Conservation (phyloP, 2,888 invertebrate genomes). For the Troides helena region DNA sequence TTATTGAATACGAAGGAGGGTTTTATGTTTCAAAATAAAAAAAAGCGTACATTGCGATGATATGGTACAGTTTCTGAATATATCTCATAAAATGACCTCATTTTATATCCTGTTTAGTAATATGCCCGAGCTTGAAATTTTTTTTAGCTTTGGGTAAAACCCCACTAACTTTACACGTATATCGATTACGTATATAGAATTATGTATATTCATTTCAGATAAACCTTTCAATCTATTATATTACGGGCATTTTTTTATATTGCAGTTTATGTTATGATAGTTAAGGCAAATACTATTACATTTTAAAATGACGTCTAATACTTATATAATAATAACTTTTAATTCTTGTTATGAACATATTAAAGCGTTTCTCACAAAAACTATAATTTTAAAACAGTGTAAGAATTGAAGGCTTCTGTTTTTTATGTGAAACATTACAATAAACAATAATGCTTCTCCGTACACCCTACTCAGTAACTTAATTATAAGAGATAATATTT, state of each 20-base stretch:
- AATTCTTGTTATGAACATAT: too few species aligned
- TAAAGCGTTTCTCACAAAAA: too few species aligned
- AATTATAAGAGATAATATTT: constrained; percentile 1
- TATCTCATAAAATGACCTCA: background rate
- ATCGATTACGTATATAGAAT: background rate
- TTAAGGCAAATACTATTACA: too few species aligned
- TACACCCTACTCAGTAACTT: background rate
- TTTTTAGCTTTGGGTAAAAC: background rate
- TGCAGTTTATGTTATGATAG: too few species aligned
- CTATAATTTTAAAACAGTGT: too few species aligned
- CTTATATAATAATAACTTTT: too few species aligned
- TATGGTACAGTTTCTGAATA: background rate
- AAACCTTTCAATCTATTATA: too few species aligned
- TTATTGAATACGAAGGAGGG: background rate
- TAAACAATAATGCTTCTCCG: background rate
- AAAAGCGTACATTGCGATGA: background rate
- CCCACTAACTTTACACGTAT: background rate
- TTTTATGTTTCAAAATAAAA: background rate
- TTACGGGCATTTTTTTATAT: too few species aligned
- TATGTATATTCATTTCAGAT: background rate
- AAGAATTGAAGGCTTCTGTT: too few species aligned
- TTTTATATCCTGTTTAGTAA: constrained; percentile 10
- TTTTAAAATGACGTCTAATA: too few species aligned
- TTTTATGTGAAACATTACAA: too few species aligned
- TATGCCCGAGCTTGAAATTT: background rate